Evolutionary conservation across 2,113 vertebrate genomes (phyloP), one percentile per base, ranked within the genome.

Genomic region (Lepus americanus): DNA sequence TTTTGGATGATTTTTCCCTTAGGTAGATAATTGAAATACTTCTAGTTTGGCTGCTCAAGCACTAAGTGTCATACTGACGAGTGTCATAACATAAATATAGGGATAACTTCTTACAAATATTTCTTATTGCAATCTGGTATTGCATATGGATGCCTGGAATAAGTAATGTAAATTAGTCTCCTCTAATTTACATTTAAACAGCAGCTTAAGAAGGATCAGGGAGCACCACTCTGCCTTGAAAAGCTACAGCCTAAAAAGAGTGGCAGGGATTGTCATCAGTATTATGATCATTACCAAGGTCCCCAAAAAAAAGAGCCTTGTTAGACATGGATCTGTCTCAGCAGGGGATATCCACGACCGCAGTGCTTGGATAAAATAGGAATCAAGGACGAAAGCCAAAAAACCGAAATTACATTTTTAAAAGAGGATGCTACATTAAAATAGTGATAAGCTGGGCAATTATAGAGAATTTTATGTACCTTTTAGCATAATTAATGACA

Each of bases 131-230:
- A 96, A 95, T 96, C 94, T 97, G 96, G 92, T 96, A 90, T 95
- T 96, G 91, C 96, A 94, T 97, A 95, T 94, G 92, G 94, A 97
- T 97, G 94, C 79, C 67, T 82, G 72, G 86, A 92, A 96, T 97
- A 95, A 94, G 90, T 95, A 94, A 96, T 96, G 88, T 94, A 97
- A 97, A 97, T 95, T 89, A 92, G 89, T 78, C 94, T 95, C 51
- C 83, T 93, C 92, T 97, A 94, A 97, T 97, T 97, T 97, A 89
- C 97, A 97, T 97, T 97, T 97, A 97, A 97, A 97, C 92, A 97
- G 89, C 74, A 83, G 89, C 90, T 96, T 97, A 96, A 96, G 93
- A 81, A 95, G 94, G 96, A 97, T 97, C 95, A 95, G 80, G 91
- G 93, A 97, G 80, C 76, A 96, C 72, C 87, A 89, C 69, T 91